Base-by-base conservation (phyloP, 64 coral and sea anemone species). In the Pachyseris speciosa region DNA sequence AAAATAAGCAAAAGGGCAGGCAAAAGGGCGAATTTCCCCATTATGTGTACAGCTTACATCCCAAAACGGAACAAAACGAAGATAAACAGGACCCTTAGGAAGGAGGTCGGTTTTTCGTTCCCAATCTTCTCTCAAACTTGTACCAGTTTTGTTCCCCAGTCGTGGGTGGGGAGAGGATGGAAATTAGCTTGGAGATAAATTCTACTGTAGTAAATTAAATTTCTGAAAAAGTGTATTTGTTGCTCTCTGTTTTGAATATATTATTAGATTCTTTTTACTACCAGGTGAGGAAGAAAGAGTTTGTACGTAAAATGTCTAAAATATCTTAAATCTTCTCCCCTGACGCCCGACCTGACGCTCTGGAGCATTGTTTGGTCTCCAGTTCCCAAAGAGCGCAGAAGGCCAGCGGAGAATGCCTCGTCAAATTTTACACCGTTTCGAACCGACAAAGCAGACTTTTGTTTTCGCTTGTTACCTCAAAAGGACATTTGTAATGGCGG, bases 401-500 rank as follows among this genome's bases (percentile, higher is more conserved):
- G n/a, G n/a, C n/a, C n/a, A 43, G 12, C 24, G 30, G 10, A 4
- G 4, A 37, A 72, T 1, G 67, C 32, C 29, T 64, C 41, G 88
- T 84, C 37, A 37, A 34, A 84, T 85, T 75, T 92, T 81, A 64
- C 90, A 92, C 80, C 81, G 51, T 55, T 55, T 9, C 51, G 51
- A 13, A 15, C 52, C 52, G 16, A 20, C 15, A 30, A 58, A 22
- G 20, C 58, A 1, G 17, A 37, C 29, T 37, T 29, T 27, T 85
- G 20, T 8, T n/a, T 30, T n/a, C 24, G 2, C 32, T 58, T 10
- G 19, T n/a, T 31, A 1, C 7, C 26, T 26, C 7, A 49, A 31
- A 38, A 55, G 5, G 2, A 75, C 2, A 19, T 19, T 12, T 5
- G 24, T 15, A 29, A 99, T 99, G 96, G 96, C 96, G 2, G 96